Base-by-base conservation (phyloP, 2,888 invertebrate species). In the Neoscelio sp. region DNA sequence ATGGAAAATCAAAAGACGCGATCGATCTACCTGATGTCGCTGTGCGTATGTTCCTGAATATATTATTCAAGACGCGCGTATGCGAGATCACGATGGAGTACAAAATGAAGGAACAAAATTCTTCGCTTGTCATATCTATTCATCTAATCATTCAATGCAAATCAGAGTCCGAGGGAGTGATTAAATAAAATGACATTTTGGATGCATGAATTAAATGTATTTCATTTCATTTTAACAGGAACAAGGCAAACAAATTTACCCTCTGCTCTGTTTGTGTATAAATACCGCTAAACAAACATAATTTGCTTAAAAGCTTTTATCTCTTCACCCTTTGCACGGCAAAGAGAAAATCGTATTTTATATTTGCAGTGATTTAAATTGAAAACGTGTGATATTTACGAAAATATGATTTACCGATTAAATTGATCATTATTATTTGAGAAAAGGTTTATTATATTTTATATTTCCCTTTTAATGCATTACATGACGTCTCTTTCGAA, bases 1-100 rank as follows among this genome's bases (percentile, higher is more conserved):
- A n/a, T 26, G 56, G 81, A 68, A 84, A 85, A 85, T 78, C 75
- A 82, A 76, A 81, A 64, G 80, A 76, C 67, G 77, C 76, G 81
- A 62, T 79, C 54, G 80, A 84, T 85, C 81, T 82, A 81, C 64
- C 83, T 56, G 85, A 86, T 85, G 85, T 48, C 8, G 33, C 12
- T 28, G 78, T 81, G 70, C 78, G 54, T 81, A 84, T 84, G 84
- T 78, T 64, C 46, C 38, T 18, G 87, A 86, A 85, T 86, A 82
- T 46, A 87, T 87, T 85, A 85, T 50, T 18, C 35, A 35, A 26
- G 18, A 64, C 56, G 30, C 77, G 74, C 80, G 82, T 85, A 87
- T 87, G 87, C 87, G 67, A 50, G 81, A 81, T 86, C 87, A 87
- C 86, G 86, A 62, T 80, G 56, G 62, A 35, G 18, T 30, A 6